Conservation (phyloP, 2,113 vertebrate genomes). For the Osmerus mordax region DNA sequence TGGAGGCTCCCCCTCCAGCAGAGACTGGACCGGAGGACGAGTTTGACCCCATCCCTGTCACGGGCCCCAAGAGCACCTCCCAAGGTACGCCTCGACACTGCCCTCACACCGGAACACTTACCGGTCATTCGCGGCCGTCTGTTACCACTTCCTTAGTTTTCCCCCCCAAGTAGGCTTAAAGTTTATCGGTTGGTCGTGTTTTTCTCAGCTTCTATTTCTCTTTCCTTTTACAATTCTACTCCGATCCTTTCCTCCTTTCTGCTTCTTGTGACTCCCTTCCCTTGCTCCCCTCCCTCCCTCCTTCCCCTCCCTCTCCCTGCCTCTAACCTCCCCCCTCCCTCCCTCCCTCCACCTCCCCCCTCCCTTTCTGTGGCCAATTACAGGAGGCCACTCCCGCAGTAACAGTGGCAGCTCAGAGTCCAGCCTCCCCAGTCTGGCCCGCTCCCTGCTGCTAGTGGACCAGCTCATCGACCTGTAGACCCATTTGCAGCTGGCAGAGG, state of each 20-base stretch:
- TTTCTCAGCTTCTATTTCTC: constrained; percentile 19
- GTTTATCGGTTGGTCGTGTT: too few species aligned
- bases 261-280: constrained; percentile 47
- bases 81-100: constrained; percentile 80
- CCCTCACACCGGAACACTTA: background rate
- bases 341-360: constrained; percentile 20
- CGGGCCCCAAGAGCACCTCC: constrained; percentile 91
- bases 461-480: constrained; percentile 99
- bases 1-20: constrained; percentile 75
- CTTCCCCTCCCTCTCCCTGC: constrained; percentile 15
- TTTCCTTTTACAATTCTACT: constrained; percentile 41
- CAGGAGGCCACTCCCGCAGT: constrained; percentile 99
- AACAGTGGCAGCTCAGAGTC: constrained; percentile 98
- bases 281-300: constrained; percentile 24
- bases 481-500: constrained; percentile 51
- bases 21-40: constrained; percentile 90
- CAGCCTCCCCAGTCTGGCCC: constrained; percentile 98
- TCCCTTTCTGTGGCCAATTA: constrained; percentile 54
- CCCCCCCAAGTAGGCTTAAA: too few species aligned
- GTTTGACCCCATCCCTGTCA: constrained; percentile 97
- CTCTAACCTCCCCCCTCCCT: constrained; percentile 11
- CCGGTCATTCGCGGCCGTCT: too few species aligned
- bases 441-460: constrained; percentile 99
- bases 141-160: too few species aligned
- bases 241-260: constrained; percentile 62